Evolutionary conservation across 1,140 invertebrate genomes (phyloP).

Genomic region (Samia ricini): DNA sequence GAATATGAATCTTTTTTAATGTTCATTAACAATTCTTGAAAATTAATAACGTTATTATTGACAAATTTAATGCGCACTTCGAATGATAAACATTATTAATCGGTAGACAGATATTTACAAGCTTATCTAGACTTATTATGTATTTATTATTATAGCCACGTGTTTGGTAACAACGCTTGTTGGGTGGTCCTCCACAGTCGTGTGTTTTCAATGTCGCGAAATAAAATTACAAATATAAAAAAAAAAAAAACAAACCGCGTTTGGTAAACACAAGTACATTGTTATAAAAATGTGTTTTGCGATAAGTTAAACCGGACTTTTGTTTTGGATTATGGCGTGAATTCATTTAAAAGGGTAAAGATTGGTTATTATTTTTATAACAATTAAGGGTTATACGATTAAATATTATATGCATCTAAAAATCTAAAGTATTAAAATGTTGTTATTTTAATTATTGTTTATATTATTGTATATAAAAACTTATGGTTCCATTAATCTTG

Average conservation of each 20-base stretch:
- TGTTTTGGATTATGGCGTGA: not conserved
- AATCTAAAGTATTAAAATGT: too few species aligned
- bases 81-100: slow-evolving; percentile 28
- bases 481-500: too few species aligned
- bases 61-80: slow-evolving; percentile 27
- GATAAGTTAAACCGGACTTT: slow-evolving; percentile 2
- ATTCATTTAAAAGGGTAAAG: slow-evolving; percentile 7
- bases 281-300: slow-evolving; percentile 30
- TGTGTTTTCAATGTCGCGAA: slow-evolving; percentile 46
- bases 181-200: slow-evolving; percentile 51
- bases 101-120: slow-evolving; percentile 34
- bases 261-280: slow-evolving; percentile 56
- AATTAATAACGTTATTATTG: too few species aligned
- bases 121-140: slow-evolving; percentile 50
- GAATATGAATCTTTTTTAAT: too few species aligned
- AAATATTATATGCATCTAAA: too few species aligned
- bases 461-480: too few species aligned
- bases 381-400: too few species aligned
- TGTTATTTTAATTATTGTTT: too few species aligned
- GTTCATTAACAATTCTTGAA: too few species aligned
- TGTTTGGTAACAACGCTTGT: slow-evolving; percentile 44
- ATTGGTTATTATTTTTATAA: not conserved
- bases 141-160: slow-evolving; percentile 44
- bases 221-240: slow-evolving; percentile 41
- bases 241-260: slow-evolving; percentile 42